Base-by-base conservation (phyloP, 2,797 vertebrate genomes). In the Amblyopsis hoosieri region DNA sequence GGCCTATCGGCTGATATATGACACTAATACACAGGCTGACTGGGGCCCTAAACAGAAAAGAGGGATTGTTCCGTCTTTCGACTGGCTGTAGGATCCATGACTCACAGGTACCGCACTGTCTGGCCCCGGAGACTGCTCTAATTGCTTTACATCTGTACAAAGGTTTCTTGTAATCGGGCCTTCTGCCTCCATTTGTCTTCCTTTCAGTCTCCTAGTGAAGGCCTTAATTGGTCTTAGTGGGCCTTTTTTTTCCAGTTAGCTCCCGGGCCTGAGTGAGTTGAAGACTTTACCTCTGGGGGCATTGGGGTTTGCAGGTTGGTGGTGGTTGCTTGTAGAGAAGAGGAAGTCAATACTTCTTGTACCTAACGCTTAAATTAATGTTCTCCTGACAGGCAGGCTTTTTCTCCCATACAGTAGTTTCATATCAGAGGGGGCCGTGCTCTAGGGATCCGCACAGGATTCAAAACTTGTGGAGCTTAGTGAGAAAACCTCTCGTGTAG, bases 111-210 rank as follows among this genome's bases (percentile, higher is more conserved):
- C 93, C 85, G 75, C 78, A 72, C 90, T 90, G 93, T 93, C 93
- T 94, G 92, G 90, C 96, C 95, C 95, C 84, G 77, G 95, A 95
- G 96, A 97, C 94, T 81, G 65, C 93, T 95, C 95, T 97, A 97
- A 97, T 98, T 99, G 96, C 96, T 97, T 96, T 97, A 97, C 96
- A 96, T 96, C 95, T 94, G 94, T 96, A 98, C 96, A 97, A 97
- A 96, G 95, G 95, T 96, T 97, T 95, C 94, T 95, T 97, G 95
- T 97, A 96, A 96, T 97, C 94, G 92, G 93, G 94, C 95, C 94
- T 94, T 96, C 94, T 95, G 91, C 94, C 94, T 96, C 95, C 94
- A 96, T 98, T 97, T 96, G 95, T 97, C 96, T 98, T 97, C 94
- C 95, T 96, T 95, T 94, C 94, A 96, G 94, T 92, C 94, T 96